phyloP scores from a whole-genome alignment of 2,113 vertebrate species.

The Eubucco bourcierii region DNA sequence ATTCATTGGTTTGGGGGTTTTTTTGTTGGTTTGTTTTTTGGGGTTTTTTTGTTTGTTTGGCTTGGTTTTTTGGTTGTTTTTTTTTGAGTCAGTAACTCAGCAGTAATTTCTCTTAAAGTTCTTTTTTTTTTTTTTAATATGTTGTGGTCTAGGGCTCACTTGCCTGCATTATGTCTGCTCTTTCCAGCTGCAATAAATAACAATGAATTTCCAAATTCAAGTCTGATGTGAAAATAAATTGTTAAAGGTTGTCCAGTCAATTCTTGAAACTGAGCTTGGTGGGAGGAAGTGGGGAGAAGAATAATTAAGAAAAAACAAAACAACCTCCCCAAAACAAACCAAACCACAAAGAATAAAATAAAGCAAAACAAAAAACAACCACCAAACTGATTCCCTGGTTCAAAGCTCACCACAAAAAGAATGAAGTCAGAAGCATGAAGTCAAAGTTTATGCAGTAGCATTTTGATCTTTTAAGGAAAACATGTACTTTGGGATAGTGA shows the following conservation, averaged over 20 bases:
- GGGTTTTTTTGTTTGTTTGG: too few species aligned
- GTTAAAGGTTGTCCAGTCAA: neutral
- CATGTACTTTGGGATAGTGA: neutral
- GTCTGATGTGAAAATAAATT: neutral
- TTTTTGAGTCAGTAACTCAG: neutral
- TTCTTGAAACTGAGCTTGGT: neutral
- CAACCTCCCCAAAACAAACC: too few species aligned
- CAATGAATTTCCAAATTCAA: neutral
- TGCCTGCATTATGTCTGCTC: too few species aligned
- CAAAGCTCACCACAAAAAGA: neutral
- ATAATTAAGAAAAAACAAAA: too few species aligned
- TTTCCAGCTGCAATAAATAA: neutral
- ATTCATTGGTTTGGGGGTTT: too few species aligned
- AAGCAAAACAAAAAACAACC: too few species aligned
- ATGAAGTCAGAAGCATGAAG: neutral
- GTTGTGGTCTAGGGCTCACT: neutral
- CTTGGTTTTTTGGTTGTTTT: too few species aligned
- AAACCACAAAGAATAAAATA: too few species aligned
- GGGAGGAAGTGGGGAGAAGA: too few species aligned
- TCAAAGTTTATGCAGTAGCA: neutral
- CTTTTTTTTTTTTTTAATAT: neutral
- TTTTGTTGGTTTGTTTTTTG: too few species aligned
- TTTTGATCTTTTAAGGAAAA: conserved; percentile 26
- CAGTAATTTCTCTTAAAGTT: neutral
- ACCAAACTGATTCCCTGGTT: neutral